Base-by-base conservation (phyloP, 2,797 vertebrate genomes). In the Coendou prehensilis region DNA sequence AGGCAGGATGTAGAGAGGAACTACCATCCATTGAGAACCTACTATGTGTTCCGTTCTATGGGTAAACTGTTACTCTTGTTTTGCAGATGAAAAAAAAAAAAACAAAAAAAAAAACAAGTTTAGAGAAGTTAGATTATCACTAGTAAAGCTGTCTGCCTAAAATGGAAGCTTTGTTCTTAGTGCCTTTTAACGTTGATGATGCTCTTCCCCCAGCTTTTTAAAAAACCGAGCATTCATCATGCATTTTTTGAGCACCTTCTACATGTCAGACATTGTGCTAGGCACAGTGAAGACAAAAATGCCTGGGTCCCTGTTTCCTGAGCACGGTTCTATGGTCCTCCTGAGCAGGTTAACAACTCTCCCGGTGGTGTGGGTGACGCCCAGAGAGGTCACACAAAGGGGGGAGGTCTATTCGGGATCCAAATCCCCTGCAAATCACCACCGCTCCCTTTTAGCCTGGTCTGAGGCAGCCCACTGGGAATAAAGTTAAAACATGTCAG, bases 1-100 rank as follows among this genome's bases (percentile, higher is more conserved):
- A 83, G 84, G 73, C 59, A 97, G 95, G 87, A 76, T 10, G 1
- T 45, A 64, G 15, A 59, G 57, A 92, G 30, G 23, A 91, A 57
- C 18, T 57, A 80, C 86, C 56, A 59, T 81, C 52, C 11, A 45
- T 7, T 54, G 69, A 92, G 45, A 28, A 92, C 88, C 88, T 86
- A 95, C 81, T 88, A 59, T 1, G 52, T 18, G 50, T 71, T 41
- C 33, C 10, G 26, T 26, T 82, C 87, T 73, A 22, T 10, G 10
- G 37, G 59, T 50, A 37, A 89, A 86, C 14, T 64, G 76, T 41
- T 37, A 82, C 13, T 71, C n/a, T 67, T 76, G 63, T 28, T 91
- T 73, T 91, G 61, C n/a, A 61, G 30, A 80, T 33, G 86, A 17
- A 56, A 67, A 26, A 2, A 33, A 82, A 87, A 86, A 86, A 59